Base-by-base conservation (phyloP, 2,888 invertebrate genomes). In the Leucophora obtusa region DNA sequence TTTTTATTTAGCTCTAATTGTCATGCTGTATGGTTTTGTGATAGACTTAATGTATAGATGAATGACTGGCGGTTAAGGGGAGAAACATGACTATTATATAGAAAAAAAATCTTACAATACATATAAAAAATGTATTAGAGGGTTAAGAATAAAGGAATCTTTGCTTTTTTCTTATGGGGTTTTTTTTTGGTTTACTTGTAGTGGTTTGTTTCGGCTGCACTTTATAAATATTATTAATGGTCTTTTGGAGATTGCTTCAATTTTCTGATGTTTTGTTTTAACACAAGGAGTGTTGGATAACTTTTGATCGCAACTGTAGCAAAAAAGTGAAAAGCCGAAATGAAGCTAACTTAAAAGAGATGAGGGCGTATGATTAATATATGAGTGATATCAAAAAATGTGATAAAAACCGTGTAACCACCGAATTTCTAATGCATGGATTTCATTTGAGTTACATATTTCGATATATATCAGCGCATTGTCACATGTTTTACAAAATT, bases 151-250 rank as follows among this genome's bases (percentile, higher is more conserved):
- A 77, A 76, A 74, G 54, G 63, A 70, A 60, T 74, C 58, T 50
- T 72, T 63, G 24, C 38, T 28, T n/a, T 9, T 35, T 24, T 6
- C 7, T 7, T 47, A 66, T n/a, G 1, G 10, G 11, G 14, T 17
- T 56, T 8, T 59, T 15, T 33, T 18, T 21, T 47, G 2, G n/a
- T 73, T 17, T 47, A 35, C 69, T 65, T 70, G 5, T 73, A 9
- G 59, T 51, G 62, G 66, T 71, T 77, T 66, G 54, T 71, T 77
- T 59, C 33, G 73, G 63, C 82, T 87, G 87, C 87, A 86, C 87
- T 88, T 85, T 74, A 62, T 84, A 84, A 85, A 86, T 82, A 83
- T 88, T 87, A 87, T 87, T 88, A 88, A 87, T 88, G 88, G 87
- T 87, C 85, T 86, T 86, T 86, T 83, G 83, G 86, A 86, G 83